Evolutionary conservation across 1,140 invertebrate genomes (phyloP), one percentile per base, ranked within the genome.

Genomic region (Littorina saxatilis): DNA sequence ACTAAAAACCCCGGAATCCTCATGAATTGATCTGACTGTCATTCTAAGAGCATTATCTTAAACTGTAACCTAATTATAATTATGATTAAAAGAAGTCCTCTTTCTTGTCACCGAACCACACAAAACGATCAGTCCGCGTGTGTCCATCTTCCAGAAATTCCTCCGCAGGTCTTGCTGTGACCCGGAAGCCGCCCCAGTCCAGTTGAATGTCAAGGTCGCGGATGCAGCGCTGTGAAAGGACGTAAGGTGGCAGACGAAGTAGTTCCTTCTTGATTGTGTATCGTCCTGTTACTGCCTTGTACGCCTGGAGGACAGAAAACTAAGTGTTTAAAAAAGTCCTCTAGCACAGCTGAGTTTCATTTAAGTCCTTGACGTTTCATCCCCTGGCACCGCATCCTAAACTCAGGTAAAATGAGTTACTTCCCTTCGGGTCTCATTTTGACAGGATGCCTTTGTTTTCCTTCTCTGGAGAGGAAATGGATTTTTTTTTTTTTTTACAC

Each of bases 101-200:
- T 20, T 83, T 70, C 37, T 83, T 55, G 5, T 82, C 77, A 15
- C 86, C 86, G 35, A 86, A 83, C 86, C 86, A 87, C 52, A 87
- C 66, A 40, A 82, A 83, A 47, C 85, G 80, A 73, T 87, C 86
- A 29, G 86, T 84, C 58, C 84, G 74, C 7, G 79, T 87, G 77
- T 87, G 83, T 32, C 55, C 73, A 17, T 82, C 79, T 17, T 83
- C 77, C 32, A 74, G 32, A n/a, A 47, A 58, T 20, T 70, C 68
- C 13, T 75, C 80, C 27, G 76, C 63, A 5, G 86, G 63, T 40
- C 50, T 55, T 4, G 77, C 83, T 17, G 79, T 86, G 50, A 84
- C 84, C 29, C 75, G 80, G 79, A 86, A 87, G 32, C 86, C 86
- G 7, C 55, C 73, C 84, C 84, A 83, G 79, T 87, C 86, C 4